These are phyloP conservation scores for Ips nitidus DNA, from an alignment of 1,140 invertebrate species.

Conservation along the genomic window DNA sequence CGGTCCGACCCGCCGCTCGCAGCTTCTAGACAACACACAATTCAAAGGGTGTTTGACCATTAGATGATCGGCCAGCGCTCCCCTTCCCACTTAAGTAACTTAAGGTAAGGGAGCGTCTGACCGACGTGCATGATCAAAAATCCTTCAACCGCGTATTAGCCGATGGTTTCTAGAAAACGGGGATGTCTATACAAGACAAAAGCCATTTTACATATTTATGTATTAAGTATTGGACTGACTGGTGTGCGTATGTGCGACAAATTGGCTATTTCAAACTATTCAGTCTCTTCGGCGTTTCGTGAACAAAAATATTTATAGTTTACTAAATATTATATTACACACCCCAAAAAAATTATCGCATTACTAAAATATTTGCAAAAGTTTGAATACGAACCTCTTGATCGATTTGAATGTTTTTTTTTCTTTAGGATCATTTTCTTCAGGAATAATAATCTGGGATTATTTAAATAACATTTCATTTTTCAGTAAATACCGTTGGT, in stretches of 20 bases:
- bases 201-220: constrained; percentile 46
- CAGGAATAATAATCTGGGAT: no score
- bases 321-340: constrained; percentile 4
- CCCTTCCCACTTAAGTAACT: not conserved
- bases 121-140: constrained; percentile 62
- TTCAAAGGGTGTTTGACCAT: constrained; percentile 70
- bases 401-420: no score
- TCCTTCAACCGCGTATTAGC: constrained; percentile 55
- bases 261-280: no score
- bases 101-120: constrained; percentile 20
- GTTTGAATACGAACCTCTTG: no score
- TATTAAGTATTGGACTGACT: constrained; percentile 53
- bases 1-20: constrained; percentile 67
- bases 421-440: no score
- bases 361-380: not conserved
- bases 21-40: constrained; percentile 57
- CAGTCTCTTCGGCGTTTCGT: no score
- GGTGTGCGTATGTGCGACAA: no score
- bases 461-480: no score
- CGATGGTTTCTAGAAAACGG: constrained; percentile 53
- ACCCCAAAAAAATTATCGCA: not conserved
- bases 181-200: constrained; percentile 33
- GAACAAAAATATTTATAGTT: no score
- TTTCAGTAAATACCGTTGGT: no score
- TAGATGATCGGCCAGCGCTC: constrained; percentile 23